Percentiles rank a stretch among this genome's conserved stretches.
Evolutionary conservation across 2,888 invertebrate species (phyloP).

Genomic region (Erebia epiphron): DNA sequence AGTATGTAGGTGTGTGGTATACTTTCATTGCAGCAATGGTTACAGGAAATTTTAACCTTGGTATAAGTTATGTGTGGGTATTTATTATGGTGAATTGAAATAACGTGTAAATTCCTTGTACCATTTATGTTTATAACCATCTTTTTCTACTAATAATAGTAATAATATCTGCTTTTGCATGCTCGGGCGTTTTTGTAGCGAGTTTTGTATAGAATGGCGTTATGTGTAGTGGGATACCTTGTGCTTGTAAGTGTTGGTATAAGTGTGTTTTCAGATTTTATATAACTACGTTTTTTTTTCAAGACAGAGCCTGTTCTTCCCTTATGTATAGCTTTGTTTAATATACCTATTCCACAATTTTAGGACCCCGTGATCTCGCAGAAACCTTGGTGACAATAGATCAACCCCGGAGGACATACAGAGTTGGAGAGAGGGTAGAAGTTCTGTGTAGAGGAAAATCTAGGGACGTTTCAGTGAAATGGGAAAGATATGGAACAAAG

Average conservation of each 20-base stretch:
- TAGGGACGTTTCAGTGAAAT: slow-evolving; percentile 50
- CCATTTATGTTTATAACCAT: slow-evolving; percentile 28
- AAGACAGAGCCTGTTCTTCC: background rate
- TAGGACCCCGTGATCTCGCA: slow-evolving; percentile 54
- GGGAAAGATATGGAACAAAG: slow-evolving; percentile 63
- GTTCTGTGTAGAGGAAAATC: slow-evolving; percentile 57
- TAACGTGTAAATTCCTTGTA: background rate
- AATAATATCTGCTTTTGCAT: slow-evolving; percentile 32
- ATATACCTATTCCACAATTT: slow-evolving; percentile 34
- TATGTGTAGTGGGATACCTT: background rate
- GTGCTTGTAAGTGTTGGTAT: slow-evolving; percentile 14
- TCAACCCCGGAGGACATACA: slow-evolving; percentile 60
- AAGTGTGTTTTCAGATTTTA: slow-evolving; percentile 6
- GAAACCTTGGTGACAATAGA: slow-evolving; percentile 62
- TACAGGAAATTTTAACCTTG: background rate
- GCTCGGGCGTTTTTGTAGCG: slow-evolving; percentile 22
- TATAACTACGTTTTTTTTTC: background rate
- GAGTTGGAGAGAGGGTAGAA: slow-evolving; percentile 66
- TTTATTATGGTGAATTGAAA: slow-evolving; percentile 4
- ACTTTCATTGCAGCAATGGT: slow-evolving; percentile 6
- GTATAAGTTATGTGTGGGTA: background rate
- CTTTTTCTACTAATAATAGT: slow-evolving; percentile 23
- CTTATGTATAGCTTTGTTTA: background rate
- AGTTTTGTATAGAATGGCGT: background rate
- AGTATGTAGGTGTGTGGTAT: background rate